Percentiles rank a stretch among this genome's conserved stretches.
These are phyloP conservation scores for Misgurnus mizolepis DNA, from an alignment of 2,113 vertebrate genomes.

Conservation along the genomic window DNA sequence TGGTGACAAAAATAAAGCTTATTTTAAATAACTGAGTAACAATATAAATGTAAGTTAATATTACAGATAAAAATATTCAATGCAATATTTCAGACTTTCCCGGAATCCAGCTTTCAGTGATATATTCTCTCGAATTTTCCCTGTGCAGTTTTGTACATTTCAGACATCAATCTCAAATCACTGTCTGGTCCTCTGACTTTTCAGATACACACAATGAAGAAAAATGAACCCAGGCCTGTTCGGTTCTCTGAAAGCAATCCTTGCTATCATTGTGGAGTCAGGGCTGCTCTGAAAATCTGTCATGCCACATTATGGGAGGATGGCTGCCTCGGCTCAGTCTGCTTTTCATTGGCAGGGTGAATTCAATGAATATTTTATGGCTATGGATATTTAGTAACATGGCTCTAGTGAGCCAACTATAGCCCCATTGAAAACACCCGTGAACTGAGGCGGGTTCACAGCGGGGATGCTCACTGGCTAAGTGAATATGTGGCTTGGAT, in stretches of 20 bases:
- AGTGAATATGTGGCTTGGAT: slow-evolving; percentile 21
- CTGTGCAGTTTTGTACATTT: slow-evolving; percentile 16
- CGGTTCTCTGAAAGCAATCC: slow-evolving; percentile 20
- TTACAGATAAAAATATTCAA: background rate
- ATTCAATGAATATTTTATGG: slow-evolving; percentile 52
- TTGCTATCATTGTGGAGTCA: slow-evolving; percentile 31
- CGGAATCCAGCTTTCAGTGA: background rate
- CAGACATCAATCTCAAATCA: slow-evolving; percentile 35
- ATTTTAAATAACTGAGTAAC: background rate
- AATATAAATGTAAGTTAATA: background rate
- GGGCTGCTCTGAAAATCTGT: slow-evolving; percentile 41
- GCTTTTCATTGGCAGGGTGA: slow-evolving; percentile 41
- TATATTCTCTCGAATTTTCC: background rate
- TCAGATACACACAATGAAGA: slow-evolving; percentile 38
- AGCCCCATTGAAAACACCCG: background rate
- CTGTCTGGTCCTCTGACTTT: slow-evolving; percentile 14
- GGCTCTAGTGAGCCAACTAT: slow-evolving; percentile 18
- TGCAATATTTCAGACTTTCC: background rate
- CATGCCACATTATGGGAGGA: slow-evolving; percentile 33
- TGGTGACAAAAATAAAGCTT: too few relatives aligned
- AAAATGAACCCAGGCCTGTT: slow-evolving; percentile 24
- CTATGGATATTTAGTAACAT: slow-evolving; percentile 43
- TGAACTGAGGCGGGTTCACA: slow-evolving; percentile 26
- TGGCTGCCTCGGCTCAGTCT: slow-evolving; percentile 24
- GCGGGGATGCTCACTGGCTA: background rate